A percentile compares a stretch with the other conserved stretches of the same genome.
These are phyloP conservation scores for Cotesia congregata DNA, from an alignment of 2,888 invertebrate genomes.

Conservation along the genomic window DNA sequence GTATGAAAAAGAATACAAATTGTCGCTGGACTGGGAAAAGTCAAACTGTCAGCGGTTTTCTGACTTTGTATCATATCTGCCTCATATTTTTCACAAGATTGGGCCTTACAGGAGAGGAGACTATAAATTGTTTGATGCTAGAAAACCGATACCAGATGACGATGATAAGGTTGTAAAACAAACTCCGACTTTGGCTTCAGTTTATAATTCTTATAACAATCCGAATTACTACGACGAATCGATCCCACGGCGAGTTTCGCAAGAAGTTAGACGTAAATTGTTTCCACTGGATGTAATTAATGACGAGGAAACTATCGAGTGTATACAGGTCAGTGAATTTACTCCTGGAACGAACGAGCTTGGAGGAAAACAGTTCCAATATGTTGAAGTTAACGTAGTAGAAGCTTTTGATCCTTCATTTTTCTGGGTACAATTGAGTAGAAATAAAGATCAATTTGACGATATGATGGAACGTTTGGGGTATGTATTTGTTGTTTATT, in stretches of 20 bases:
- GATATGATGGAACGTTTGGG: conserved; percentile 57
- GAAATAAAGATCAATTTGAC: conserved; percentile 49
- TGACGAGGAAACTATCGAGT: conserved; percentile 57
- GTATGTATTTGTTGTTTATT: conserved; percentile 48
- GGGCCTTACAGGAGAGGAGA: conserved; percentile 52
- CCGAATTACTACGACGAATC: conserved; percentile 49
- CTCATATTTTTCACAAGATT: conserved; percentile 59
- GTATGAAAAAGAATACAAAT: conserved; percentile 57
- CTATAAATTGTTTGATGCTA: conserved; percentile 54
- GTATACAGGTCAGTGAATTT: conserved; percentile 53
- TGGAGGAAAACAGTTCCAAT: conserved; percentile 35
- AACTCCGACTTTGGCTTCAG: conserved; percentile 47
- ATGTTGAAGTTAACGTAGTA: conserved; percentile 54
- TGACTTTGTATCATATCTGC: conserved; percentile 58
- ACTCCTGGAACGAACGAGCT: conserved; percentile 42
- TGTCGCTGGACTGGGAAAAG: conserved; percentile 57
- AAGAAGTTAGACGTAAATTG: conserved; percentile 36
- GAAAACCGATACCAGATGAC: conserved; percentile 38
- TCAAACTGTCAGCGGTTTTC: conserved; percentile 62
- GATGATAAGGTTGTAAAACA: conserved; percentile 24
- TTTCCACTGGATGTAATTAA: conserved; percentile 59
- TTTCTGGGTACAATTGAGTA: conserved; percentile 62
- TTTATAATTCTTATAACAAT: conserved; percentile 47
- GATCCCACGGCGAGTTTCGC: conserved; percentile 50
- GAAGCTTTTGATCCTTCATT: conserved; percentile 64